Percentiles rank a stretch among this genome's conserved stretches.
Conservation (phyloP, 2,888 invertebrate genomes). For the Oscheius myriophilus region DNA sequence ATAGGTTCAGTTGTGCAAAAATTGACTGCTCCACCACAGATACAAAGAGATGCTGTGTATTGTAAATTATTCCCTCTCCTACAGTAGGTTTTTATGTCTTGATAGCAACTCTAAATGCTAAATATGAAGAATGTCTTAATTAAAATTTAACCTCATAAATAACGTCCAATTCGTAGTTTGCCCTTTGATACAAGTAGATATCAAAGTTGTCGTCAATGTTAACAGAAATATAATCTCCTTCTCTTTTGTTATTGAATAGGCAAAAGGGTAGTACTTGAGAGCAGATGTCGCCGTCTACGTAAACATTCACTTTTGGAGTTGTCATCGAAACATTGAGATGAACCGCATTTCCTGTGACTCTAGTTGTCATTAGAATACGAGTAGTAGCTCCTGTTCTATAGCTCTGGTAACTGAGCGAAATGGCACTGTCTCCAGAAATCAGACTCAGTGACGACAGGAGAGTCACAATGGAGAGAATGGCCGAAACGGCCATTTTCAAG, state of each 20-base stretch:
- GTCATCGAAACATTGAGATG: background rate
- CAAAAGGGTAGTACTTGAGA: background rate
- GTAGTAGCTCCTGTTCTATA: too few relatives aligned
- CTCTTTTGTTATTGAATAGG: too few relatives aligned
- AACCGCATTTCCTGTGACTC: background rate
- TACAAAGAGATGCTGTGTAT: background rate
- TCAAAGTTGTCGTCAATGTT: too few relatives aligned
- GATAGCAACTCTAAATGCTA: conserved; percentile 11
- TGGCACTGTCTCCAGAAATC: background rate
- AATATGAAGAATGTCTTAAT: too few relatives aligned
- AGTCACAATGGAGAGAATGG: too few relatives aligned
- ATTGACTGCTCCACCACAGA: conserved; percentile 1
- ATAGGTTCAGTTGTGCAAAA: conserved; percentile 12
- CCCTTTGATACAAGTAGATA: too few relatives aligned
- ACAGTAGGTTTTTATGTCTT: background rate
- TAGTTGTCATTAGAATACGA: too few relatives aligned
- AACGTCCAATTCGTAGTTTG: too few relatives aligned
- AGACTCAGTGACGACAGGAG: too few relatives aligned
- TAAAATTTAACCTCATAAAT: too few relatives aligned
- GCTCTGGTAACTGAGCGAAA: conserved; percentile 6
- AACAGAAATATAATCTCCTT: too few relatives aligned
- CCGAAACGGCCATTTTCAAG: too few relatives aligned
- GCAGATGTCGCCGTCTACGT: background rate
- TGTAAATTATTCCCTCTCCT: background rate
- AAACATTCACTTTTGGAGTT: background rate